These are phyloP conservation scores for Phalacrocorax aristotelis DNA, from an alignment of 2,113 vertebrate genomes.

Conservation along the genomic window DNA sequence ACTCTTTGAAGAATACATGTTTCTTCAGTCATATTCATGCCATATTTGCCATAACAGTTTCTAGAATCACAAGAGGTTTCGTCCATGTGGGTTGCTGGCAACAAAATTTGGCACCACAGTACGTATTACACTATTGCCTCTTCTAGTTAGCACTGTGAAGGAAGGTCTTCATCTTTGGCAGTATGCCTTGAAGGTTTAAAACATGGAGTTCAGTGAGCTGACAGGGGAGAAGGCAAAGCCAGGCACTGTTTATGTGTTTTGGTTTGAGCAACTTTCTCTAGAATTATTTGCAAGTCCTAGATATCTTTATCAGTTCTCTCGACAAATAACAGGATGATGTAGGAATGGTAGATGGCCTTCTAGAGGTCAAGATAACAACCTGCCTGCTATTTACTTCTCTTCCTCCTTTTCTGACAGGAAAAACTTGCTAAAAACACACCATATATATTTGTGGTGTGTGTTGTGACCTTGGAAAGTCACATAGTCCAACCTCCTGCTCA, in stretches of 20 bases:
- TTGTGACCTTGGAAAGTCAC: slow-evolving; percentile 14
- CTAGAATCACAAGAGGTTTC: not conserved
- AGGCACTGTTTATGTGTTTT: not conserved
- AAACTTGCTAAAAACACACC: slow-evolving; percentile 10
- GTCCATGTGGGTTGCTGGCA: not conserved
- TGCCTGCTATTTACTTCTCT: slow-evolving; percentile 29
- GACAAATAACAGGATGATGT: slow-evolving; percentile 57
- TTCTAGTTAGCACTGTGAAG: not conserved
- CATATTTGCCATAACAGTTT: not conserved
- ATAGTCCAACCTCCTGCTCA: not conserved
- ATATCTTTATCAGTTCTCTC: slow-evolving; percentile 19
- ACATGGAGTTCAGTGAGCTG: not conserved
- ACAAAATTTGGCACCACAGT: not conserved
- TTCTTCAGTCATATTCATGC: not conserved
- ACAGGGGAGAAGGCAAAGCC: not conserved
- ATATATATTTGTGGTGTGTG: not conserved
- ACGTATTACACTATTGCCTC: accelerated
- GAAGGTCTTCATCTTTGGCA: not conserved
- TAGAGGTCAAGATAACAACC: slow-evolving; percentile 56
- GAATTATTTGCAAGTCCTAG: not conserved
- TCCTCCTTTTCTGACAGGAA: slow-evolving; percentile 52
- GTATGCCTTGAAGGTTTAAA: not conserved
- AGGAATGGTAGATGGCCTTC: slow-evolving; percentile 49
- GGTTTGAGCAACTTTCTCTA: slow-evolving; percentile 20
- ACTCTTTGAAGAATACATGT: not conserved